Evolutionary conservation across 92 coral and sea anemone genomes (phyloP), one percentile per base, ranked within the genome.

Genomic region (Diadumene lineata): DNA sequence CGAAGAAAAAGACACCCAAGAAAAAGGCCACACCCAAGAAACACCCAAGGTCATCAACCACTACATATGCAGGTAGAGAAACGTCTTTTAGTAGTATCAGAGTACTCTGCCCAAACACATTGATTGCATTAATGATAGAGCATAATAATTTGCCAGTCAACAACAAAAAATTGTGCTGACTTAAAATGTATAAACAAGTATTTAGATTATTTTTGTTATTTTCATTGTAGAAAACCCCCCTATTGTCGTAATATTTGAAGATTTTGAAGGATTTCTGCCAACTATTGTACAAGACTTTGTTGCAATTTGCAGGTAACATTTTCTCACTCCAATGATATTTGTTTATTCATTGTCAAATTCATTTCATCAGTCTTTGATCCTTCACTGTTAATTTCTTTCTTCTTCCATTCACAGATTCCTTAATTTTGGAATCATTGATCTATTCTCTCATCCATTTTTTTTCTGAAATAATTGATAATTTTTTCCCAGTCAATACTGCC

Each of bases 241-340:
- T 15, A 64, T 94, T 66, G 97, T 94, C 23, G 65, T 94, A 50
- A 87, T 91, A 34, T 75, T 94, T 70, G 98, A 88, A 70, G 98
- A 94, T 79, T 94, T 94, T 83, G 98, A 94, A 79, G 96, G 98
- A 63, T 94, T 94, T 66, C 87, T 74, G 27, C 90, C 97, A 1
- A 50, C 76, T 44, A 84, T 89, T 21, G 90, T 91, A 75, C 98
- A 94, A 70, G 96, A 91, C 76, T 94, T 91, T 73, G 87, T 91
- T 31, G 67, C 88, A 17, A 79, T 91, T 34, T 86, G 93, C 73
- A 91, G 92, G 97, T 91, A 76, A 50, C 62, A 18, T 21, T 8
- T 15, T 3, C 11, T 6, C 23, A 2, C 26, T 44, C 28, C 48
- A 23, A 7, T 44, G 0, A 68, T 38, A 11, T 17, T 64, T 34